phyloP scores from a whole-genome alignment of 2,888 invertebrate species.

The Dolichopus griseipennis region DNA sequence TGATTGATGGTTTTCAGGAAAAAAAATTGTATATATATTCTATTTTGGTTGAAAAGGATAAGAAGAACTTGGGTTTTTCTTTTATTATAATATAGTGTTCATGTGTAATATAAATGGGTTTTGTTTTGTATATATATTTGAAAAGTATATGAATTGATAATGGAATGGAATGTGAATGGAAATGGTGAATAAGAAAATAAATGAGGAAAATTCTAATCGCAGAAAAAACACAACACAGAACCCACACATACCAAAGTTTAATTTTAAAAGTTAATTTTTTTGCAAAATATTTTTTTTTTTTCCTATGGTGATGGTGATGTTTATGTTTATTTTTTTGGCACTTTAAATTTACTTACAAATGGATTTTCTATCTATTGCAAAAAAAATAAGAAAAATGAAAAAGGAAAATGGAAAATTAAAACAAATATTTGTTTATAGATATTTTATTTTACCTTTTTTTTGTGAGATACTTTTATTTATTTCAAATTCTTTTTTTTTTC shows the following conservation, averaged over 20 bases:
- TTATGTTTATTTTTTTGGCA: neutral
- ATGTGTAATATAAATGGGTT: too few species aligned
- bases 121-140: too few species aligned
- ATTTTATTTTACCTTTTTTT: too few species aligned
- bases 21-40: neutral
- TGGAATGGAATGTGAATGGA: neutral
- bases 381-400: too few species aligned
- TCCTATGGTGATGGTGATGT: neutral
- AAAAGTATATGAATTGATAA: too few species aligned
- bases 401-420: too few species aligned
- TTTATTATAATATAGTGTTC: neutral
- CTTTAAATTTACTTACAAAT: neutral
- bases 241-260: too few species aligned
- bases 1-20: constrained; percentile 3
- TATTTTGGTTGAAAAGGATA: neutral
- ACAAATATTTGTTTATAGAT: too few species aligned
- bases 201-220: neutral
- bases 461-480: too few species aligned
- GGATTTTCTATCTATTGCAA: neutral
- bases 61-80: neutral
- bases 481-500: too few species aligned
- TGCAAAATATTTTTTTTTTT: neutral
- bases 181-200: neutral
- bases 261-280: constrained; percentile 2
- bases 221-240: neutral